These are phyloP conservation scores for Agrotis puta DNA, from an alignment of 2,888 invertebrate genomes.

Conservation along the genomic window DNA sequence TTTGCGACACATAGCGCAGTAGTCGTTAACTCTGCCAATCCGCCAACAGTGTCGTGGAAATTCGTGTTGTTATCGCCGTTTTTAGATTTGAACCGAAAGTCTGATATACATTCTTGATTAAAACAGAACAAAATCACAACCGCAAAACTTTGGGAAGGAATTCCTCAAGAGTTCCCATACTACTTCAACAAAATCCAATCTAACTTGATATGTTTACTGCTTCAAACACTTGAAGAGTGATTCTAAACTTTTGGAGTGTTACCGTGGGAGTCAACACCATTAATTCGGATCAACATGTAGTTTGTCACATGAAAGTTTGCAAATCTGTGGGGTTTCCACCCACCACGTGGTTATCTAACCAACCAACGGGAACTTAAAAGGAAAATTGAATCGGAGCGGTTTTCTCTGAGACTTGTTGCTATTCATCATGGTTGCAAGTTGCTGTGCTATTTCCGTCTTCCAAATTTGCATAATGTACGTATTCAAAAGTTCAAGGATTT, in stretches of 20 bases:
- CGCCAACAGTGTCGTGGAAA: too few species aligned
- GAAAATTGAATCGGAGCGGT: conserved; percentile 64
- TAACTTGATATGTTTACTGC: conserved; percentile 4
- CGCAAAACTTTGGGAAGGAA: neutral
- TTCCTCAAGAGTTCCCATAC: neutral
- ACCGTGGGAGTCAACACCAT: conserved; percentile 41
- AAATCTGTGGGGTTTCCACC: conserved; percentile 50
- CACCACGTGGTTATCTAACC: conserved; percentile 60
- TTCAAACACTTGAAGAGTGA: conserved; percentile 3
- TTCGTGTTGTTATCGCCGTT: too few species aligned
- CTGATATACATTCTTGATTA: neutral
- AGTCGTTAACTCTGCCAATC: too few species aligned
- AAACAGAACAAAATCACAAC: neutral
- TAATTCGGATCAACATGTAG: conserved; percentile 28
- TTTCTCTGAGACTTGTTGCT: conserved; percentile 61
- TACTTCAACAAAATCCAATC: neutral
- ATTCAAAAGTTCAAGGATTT: conserved; percentile 52
- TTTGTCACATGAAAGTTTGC: conserved; percentile 47
- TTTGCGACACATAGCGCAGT: too few species aligned
- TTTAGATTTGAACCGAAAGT: too few species aligned
- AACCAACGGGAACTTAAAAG: conserved; percentile 55
- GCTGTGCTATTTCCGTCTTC: conserved; percentile 64
- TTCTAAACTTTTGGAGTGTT: conserved; percentile 27
- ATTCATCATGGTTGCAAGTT: conserved; percentile 55
- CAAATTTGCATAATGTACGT: conserved; percentile 54